Conservation (phyloP, 1,140 invertebrate species). For the Pogonus chalceus region DNA sequence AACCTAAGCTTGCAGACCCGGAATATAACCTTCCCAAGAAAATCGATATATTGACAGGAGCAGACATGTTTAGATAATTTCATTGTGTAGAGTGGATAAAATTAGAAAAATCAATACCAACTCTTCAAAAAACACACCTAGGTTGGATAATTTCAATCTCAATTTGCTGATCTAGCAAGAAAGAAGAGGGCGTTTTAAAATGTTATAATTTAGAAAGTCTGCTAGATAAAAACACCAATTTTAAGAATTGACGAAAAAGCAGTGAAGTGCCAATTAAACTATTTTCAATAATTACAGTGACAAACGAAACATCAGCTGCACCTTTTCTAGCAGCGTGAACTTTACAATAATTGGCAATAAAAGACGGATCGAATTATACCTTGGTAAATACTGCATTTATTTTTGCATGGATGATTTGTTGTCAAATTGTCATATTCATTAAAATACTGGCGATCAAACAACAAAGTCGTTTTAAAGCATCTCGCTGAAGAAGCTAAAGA, state of each 20-base stretch:
- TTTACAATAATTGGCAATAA: conserved; percentile 12
- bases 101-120: conserved; percentile 8
- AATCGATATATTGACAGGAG: conserved; percentile 16
- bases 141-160: conserved; percentile 15
- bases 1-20: conserved; percentile 13
- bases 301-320: conserved; percentile 24
- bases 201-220: conserved; percentile 27
- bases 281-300: conserved; percentile 23
- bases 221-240: conserved; percentile 21
- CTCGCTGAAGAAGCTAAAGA: background rate
- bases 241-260: conserved; percentile 25
- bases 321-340: conserved; percentile 22
- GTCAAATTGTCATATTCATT: conserved; percentile 16
- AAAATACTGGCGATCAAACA: background rate
- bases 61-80: conserved; percentile 15
- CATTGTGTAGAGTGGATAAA: conserved; percentile 16
- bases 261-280: background rate
- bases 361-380: conserved; percentile 18
- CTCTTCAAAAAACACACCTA: conserved; percentile 12
- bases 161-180: no score
- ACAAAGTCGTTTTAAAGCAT: background rate
- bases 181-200: no score
- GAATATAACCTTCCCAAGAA: conserved; percentile 8
- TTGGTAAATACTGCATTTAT: conserved; percentile 22
- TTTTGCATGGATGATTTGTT: conserved; percentile 38